Evolutionary conservation across 2,113 vertebrate species (phyloP).

Genomic region (Monopterus albus): DNA sequence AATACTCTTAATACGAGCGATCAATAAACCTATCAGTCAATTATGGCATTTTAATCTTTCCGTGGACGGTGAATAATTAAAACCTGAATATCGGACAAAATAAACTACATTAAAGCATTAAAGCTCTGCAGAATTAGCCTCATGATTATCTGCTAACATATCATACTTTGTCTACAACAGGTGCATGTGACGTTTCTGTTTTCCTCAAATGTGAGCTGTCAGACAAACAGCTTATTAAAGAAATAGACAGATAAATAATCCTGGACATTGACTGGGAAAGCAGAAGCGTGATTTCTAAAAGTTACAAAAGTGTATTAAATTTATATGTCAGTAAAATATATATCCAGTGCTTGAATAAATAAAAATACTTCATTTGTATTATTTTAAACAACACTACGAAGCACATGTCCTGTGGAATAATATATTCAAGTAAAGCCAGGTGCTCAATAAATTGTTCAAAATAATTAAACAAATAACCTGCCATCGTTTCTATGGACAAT

Average conservation of each 20-base stretch:
- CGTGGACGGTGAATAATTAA: constrained; percentile 12
- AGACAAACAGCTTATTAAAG: not conserved
- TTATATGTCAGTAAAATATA: constrained; percentile 5
- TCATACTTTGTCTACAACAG: constrained; percentile 13
- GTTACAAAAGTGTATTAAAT: not conserved
- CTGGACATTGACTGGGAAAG: not conserved
- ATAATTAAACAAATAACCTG: constrained; percentile 54
- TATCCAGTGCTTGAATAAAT: constrained; percentile 25
- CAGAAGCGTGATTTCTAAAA: not conserved
- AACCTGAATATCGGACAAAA: constrained; percentile 18
- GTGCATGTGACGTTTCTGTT: constrained; percentile 14
- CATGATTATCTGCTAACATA: constrained; percentile 1
- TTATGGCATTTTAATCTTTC: constrained; percentile 49
- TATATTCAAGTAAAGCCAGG: constrained; percentile 25
- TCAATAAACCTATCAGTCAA: constrained; percentile 71
- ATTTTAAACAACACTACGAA: constrained; percentile 20
- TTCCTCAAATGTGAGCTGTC: not conserved
- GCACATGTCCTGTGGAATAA: constrained; percentile 9
- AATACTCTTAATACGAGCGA: constrained; percentile 57
- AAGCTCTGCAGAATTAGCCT: constrained; percentile 3
- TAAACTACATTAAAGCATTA: not conserved
- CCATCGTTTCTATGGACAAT: constrained; percentile 63
- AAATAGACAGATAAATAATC: not conserved
- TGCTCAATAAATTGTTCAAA: constrained; percentile 35
- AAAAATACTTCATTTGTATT: not conserved